phyloP scores from a whole-genome alignment of 2,888 invertebrate species.

The Mythimna pallens region DNA sequence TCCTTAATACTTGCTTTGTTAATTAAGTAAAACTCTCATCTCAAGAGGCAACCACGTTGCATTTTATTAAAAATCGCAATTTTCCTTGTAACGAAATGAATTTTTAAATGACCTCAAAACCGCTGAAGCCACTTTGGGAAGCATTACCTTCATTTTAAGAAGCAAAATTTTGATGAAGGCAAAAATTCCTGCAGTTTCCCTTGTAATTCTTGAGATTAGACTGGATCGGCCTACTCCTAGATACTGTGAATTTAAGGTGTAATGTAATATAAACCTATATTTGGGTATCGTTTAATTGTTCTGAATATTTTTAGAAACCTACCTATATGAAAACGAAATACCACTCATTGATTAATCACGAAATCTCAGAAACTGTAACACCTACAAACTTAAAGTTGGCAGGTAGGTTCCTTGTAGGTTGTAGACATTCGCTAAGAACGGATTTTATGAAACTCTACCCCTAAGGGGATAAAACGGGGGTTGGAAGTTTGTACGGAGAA shows the following conservation, averaged over 20 bases:
- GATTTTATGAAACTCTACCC: too few relatives aligned
- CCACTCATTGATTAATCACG: too few relatives aligned
- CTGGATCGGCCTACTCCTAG: slow-evolving; percentile 3
- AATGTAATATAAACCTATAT: not conserved
- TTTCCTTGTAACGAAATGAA: slow-evolving; percentile 58
- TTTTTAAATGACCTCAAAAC: slow-evolving; percentile 56
- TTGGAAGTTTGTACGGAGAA: too few relatives aligned
- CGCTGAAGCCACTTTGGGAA: slow-evolving; percentile 49
- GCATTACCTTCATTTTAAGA: slow-evolving; percentile 39
- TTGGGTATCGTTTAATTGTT: not conserved
- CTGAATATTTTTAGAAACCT: not conserved
- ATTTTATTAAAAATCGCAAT: slow-evolving; percentile 56
- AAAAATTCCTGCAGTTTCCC: slow-evolving; percentile 15
- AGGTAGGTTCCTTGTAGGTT: too few relatives aligned
- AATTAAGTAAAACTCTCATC: slow-evolving; percentile 23
- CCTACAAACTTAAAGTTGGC: too few relatives aligned
- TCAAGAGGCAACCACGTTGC: slow-evolving; percentile 33
- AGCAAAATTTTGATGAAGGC: slow-evolving; percentile 51
- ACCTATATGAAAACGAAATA: too few relatives aligned
- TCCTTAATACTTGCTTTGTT: not conserved
- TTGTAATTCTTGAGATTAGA: slow-evolving; percentile 40
- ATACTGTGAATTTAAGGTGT: not conserved
- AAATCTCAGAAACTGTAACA: too few relatives aligned
- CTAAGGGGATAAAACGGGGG: too few relatives aligned
- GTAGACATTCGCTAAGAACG: too few relatives aligned